phyloP scores from a whole-genome alignment of 2,888 invertebrate genomes.

The Electrophaes corylata region DNA sequence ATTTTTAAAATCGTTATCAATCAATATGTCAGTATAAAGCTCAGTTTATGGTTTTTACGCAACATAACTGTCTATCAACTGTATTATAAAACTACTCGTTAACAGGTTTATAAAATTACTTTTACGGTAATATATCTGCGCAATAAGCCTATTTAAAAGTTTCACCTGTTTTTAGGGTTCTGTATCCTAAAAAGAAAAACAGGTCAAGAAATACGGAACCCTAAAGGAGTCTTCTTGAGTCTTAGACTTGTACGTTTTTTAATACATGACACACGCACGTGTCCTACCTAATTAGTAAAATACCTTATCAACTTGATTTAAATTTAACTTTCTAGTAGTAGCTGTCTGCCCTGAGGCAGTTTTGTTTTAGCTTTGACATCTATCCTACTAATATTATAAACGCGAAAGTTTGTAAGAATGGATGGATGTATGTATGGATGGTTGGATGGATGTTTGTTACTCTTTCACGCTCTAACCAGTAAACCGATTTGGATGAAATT shows the following conservation, averaged over 20 bases:
- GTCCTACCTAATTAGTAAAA: too few relatives aligned
- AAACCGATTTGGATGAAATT: too few relatives aligned
- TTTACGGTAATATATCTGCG: slow-evolving; percentile 9
- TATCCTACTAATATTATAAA: too few relatives aligned
- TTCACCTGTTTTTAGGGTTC: not conserved
- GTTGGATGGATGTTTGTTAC: too few relatives aligned
- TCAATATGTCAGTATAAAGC: slow-evolving; percentile 27
- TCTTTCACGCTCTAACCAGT: too few relatives aligned
- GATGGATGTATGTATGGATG: too few relatives aligned
- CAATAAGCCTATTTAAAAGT: slow-evolving; percentile 22
- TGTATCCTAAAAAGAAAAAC: not conserved
- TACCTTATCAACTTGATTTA: slow-evolving; percentile 21
- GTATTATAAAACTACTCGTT: slow-evolving; percentile 14
- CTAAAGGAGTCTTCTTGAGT: too few relatives aligned
- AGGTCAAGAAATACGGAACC: too few relatives aligned
- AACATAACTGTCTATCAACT: slow-evolving; percentile 17
- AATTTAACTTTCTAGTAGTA: slow-evolving; percentile 34
- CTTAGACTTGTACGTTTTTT: too few relatives aligned
- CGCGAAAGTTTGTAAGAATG: too few relatives aligned
- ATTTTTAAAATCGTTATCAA: slow-evolving; percentile 21
- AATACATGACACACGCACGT: too few relatives aligned
- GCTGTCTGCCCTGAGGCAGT: slow-evolving; percentile 31
- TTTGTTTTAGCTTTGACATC: slow-evolving; percentile 4
- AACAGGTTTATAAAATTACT: slow-evolving; percentile 17
- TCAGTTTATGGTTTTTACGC: slow-evolving; percentile 18